Conservation (phyloP, 2,113 vertebrate species). For the Synodontis membranacea region DNA sequence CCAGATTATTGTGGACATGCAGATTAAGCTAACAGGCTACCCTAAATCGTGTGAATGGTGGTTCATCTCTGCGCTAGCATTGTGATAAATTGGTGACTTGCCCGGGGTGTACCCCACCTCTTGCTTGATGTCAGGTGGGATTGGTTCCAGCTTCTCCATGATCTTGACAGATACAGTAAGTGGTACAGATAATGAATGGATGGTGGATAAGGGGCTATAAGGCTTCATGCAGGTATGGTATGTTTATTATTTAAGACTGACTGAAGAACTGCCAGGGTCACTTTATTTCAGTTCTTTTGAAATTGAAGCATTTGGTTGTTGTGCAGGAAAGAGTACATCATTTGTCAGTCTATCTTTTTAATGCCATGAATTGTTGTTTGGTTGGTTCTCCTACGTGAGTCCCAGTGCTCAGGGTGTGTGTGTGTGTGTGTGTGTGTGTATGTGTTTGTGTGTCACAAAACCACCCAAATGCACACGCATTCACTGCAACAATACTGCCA, state of each 20-base stretch:
- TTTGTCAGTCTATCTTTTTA: not conserved
- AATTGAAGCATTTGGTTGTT: constrained; percentile 10
- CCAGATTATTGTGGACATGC: too few relatives aligned
- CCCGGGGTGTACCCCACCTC: too few relatives aligned
- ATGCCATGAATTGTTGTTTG: not conserved
- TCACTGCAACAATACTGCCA: not conserved
- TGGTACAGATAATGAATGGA: too few relatives aligned
- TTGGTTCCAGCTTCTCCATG: too few relatives aligned
- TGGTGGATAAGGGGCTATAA: constrained; percentile 24
- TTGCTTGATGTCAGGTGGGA: too few relatives aligned
- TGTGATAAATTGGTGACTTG: too few relatives aligned
- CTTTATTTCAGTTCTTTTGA: constrained; percentile 8
- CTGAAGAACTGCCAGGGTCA: not conserved
- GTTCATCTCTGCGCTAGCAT: too few relatives aligned
- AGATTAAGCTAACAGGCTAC: too few relatives aligned
- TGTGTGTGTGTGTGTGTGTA: not conserved
- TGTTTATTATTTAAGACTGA: constrained; percentile 33
- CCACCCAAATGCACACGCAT: not conserved
- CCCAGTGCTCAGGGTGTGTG: not conserved
- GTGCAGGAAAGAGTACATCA: not conserved
- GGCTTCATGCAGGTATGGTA: not conserved
- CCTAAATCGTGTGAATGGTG: too few relatives aligned
- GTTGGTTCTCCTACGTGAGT: not conserved
- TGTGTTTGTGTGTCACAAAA: not conserved
- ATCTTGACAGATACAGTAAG: too few relatives aligned